These are phyloP conservation scores for Sebastes minor DNA, from an alignment of 2,797 vertebrate genomes.

Conservation along the genomic window DNA sequence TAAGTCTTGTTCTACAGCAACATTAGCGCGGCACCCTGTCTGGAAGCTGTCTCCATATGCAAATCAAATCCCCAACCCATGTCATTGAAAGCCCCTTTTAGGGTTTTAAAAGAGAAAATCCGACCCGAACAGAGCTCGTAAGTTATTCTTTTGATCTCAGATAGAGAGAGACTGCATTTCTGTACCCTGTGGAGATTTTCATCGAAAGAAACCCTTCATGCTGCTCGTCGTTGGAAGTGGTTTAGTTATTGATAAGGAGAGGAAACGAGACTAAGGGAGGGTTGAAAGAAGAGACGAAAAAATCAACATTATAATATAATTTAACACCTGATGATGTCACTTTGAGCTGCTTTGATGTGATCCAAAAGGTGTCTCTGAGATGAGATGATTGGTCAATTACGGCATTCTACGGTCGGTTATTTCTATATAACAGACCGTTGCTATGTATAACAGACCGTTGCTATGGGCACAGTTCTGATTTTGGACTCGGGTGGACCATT, in stretches of 20 bases:
- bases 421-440: not conserved
- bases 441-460: too few species aligned
- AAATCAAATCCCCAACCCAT: conserved; percentile 63
- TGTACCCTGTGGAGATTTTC: conserved; percentile 39
- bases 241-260: conserved; percentile 40
- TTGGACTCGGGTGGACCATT: accelerated
- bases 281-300: not conserved
- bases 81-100: conserved; percentile 49
- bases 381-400: too few species aligned
- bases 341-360: not conserved
- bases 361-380: not conserved
- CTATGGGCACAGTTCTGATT: accelerated
- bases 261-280: not conserved
- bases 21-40: conserved; percentile 64
- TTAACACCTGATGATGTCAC: not conserved
- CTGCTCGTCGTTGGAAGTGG: not conserved
- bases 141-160: conserved; percentile 65
- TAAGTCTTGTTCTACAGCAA: conserved; percentile 76
- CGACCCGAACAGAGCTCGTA: conserved; percentile 35
- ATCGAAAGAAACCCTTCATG: conserved; percentile 15
- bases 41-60: conserved; percentile 66
- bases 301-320: not conserved
- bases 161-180: conserved; percentile 35
- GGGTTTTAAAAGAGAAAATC: conserved; percentile 47
- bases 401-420: accelerated